Evolutionary conservation across 2,113 vertebrate genomes (phyloP), one percentile per base, ranked within the genome.

Genomic region (Mystacornis crossleyi): DNA sequence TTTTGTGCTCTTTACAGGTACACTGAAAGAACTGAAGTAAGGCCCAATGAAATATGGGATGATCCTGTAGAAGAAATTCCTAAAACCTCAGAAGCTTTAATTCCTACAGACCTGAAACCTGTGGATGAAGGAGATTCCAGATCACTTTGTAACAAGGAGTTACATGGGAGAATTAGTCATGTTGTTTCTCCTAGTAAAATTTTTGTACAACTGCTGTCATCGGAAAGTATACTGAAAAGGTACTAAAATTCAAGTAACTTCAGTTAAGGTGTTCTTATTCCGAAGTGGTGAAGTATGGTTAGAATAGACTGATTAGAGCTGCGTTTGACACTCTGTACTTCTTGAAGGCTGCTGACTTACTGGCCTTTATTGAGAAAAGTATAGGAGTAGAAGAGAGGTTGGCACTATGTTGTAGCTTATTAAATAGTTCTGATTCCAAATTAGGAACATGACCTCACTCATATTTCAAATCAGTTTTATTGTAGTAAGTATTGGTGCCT

Each of bases 151-250:
- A 93, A 98, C 36, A 96, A 96, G 88, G 98, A 98, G 82, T 64
- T 98, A 12, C 75, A 96, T 94, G 99, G 98, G 36, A 96, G 94
- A 85, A 97, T 99, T 80, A 99, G 98, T 93, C 98, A 98, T 40
- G 97, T 99, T 75, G 93, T 97, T 40, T 99, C 99, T 51, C 99
- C 99, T 25, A 98, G 98, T 93, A 99, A 98, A 97, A 99, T 99
- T 92, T 99, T 98, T 75, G 95, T 99, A 33, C 99, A 97, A 21
- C 95, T 99, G 86, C 70, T 96, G 40, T 97, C 98, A 79, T 95
- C 97, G 51, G 96, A 99, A 96, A 34, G 79, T 25, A 94, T 96
- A 67, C 96, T 99, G 57, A 98, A 98, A 93, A 99, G 99, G 99
- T 99, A 97, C 90, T 91, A 9, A 77, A 71, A 72, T 58, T 38